Conservation (phyloP, 2,797 vertebrate species). For the Rhinoraja longicauda region DNA sequence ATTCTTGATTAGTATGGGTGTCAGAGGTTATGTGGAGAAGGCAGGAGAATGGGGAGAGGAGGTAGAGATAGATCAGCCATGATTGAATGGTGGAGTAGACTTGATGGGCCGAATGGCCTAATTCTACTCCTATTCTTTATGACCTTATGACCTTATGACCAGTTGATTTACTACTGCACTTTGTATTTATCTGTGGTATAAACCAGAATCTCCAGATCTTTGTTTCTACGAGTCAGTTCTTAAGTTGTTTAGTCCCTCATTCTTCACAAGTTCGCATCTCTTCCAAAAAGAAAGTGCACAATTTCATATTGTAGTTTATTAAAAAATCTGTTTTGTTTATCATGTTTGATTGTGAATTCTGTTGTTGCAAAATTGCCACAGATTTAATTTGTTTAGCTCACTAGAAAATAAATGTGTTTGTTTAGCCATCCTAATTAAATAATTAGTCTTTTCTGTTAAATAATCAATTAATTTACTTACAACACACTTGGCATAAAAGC, state of each 20-base stretch:
- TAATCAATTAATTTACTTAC: conserved; percentile 32
- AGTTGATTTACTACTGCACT: too few species aligned
- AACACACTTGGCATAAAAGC: conserved; percentile 15
- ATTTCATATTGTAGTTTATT: background rate
- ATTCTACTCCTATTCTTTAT: too few species aligned
- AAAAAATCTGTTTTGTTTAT: background rate
- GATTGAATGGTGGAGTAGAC: too few species aligned
- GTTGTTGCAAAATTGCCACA: background rate
- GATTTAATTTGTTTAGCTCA: conserved; percentile 10
- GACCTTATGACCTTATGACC: too few species aligned
- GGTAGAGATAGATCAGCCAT: too few species aligned
- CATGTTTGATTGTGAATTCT: conserved; percentile 20
- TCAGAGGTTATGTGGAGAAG: too few species aligned
- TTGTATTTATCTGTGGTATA: too few species aligned
- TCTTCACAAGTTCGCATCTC: background rate
- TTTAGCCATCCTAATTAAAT: conserved; percentile 32
- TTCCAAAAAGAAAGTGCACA: background rate
- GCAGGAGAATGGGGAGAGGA: too few species aligned
- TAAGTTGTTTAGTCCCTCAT: background rate
- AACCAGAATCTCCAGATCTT: too few species aligned
- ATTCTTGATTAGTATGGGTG: too few species aligned
- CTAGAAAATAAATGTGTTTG: conserved; percentile 32
- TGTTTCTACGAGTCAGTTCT: background rate
- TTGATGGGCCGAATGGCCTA: too few species aligned
- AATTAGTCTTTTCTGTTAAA: conserved; percentile 35